These are phyloP conservation scores for Cyprinus carpio DNA, from an alignment of 2,113 vertebrate species.

Conservation along the genomic window DNA sequence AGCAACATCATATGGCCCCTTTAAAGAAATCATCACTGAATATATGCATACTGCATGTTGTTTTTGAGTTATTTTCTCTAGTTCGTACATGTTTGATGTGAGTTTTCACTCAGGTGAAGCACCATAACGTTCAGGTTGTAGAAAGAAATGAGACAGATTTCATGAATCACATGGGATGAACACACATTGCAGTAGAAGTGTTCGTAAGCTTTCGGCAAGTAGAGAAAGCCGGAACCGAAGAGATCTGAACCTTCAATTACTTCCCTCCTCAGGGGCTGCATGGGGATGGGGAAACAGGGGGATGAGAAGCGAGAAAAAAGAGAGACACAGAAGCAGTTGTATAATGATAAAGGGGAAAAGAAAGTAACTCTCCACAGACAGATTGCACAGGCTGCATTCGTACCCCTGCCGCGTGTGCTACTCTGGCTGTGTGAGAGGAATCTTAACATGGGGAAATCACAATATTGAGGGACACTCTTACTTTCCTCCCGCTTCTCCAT, in stretches of 20 bases:
- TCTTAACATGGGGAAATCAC: conserved; percentile 69
- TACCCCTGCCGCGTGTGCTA: conserved; percentile 51
- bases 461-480: conserved; percentile 48
- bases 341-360: conserved; percentile 45
- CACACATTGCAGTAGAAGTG: not conserved
- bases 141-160: not conserved
- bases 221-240: conserved; percentile 28
- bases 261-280: conserved; percentile 60
- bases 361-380: conserved; percentile 52
- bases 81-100: not conserved
- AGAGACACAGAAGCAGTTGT: conserved; percentile 50
- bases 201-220: not conserved
- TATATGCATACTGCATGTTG: not conserved
- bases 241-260: conserved; percentile 69
- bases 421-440: conserved; percentile 64
- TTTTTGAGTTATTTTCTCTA: not conserved
- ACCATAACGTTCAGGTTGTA: not conserved
- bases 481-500: not conserved
- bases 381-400: conserved; percentile 55
- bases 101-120: not conserved
- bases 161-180: not conserved
- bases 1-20: no score
- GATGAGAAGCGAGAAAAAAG: conserved; percentile 60
- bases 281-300: conserved; percentile 59
- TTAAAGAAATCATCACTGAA: no score